A percentile compares a stretch with the other conserved stretches of the same genome.
Conservation (phyloP, 1,140 invertebrate genomes). For the Gryon sp. region DNA sequence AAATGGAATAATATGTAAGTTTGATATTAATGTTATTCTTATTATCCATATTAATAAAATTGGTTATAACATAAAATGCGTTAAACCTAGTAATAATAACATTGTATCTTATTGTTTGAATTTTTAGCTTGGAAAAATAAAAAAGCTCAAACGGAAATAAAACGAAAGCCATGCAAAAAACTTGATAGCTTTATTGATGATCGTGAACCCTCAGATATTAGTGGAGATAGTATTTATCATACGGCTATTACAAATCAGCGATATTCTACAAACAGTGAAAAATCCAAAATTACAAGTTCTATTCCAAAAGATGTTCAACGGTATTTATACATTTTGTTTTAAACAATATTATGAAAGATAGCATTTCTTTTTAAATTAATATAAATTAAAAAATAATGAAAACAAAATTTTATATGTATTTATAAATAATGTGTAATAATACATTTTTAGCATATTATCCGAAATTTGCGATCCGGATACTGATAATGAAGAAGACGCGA, state of each 20-base stretch:
- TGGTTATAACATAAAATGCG: no score
- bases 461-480: conserved; percentile 72
- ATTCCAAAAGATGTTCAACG: conserved; percentile 17
- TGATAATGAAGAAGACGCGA: conserved; percentile 59
- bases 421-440: conserved; percentile 6
- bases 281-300: not conserved
- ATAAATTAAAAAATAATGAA: not conserved
- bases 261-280: conserved; percentile 16
- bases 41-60: no score
- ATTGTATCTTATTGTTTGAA: no score
- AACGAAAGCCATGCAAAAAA: conserved; percentile 33
- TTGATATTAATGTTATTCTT: no score
- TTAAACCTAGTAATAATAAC: no score
- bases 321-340: conserved; percentile 28
- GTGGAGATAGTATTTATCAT: conserved; percentile 67
- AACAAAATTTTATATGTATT: conserved; percentile 1
- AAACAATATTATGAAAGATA: no score
- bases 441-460: conserved; percentile 54
- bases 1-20: no score
- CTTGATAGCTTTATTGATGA: conserved; percentile 70
- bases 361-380: no score
- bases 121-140: conserved; percentile 56
- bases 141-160: conserved; percentile 17
- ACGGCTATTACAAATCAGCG: conserved; percentile 69
- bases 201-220: conserved; percentile 61